Evolutionary conservation across 2,113 vertebrate species (phyloP), one percentile per base, ranked within the genome.

Genomic region (Trogon melanurus): DNA sequence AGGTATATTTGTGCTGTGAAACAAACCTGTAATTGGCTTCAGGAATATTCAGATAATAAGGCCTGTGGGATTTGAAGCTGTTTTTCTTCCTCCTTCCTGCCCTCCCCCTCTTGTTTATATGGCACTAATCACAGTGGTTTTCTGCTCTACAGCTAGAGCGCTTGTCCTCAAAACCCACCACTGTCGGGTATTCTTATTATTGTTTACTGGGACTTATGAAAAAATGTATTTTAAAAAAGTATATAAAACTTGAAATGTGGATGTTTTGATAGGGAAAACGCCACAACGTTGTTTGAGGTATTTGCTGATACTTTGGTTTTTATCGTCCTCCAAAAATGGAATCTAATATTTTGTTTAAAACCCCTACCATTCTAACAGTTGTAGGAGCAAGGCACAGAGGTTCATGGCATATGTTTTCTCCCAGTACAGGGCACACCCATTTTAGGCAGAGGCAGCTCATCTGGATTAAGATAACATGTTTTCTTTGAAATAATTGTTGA

Each of bases 31-130:
- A 93, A 87, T 45, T 91, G 7, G 34, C 65, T 79, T 86, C 45
- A 81, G 80, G 29, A 91, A 38, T 91, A 81, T 71, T 87, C 60
- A 50, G 56, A 67, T 81, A 86, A 95, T 79, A 85, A 91, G 65
- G 45, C 76, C 80, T 81, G 13, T 80, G 95, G 93, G 86, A 92
- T 84, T 48, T 87, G 84, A 51, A 61, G 65, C 65, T 88, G 38
- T 60, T 95, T 93, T 29, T 84, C 10, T 74, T 90, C 71, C 34
- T 93, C 50, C 57, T 92, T 93, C 64, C 22, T 62, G 60, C 76
- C 51, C 12, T 81, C 18, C 32, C 26, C 20, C 10, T 81, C 83
- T 67, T 89, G 29, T 93, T 91, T 92, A 20, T 81, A 48, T 29
- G 65, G 13, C 53, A 72, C 16, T 75, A 54, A 65, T 76, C 36